Evolutionary conservation across 64 coral and sea anemone genomes (phyloP).

Genomic region (Montipora sp.): DNA sequence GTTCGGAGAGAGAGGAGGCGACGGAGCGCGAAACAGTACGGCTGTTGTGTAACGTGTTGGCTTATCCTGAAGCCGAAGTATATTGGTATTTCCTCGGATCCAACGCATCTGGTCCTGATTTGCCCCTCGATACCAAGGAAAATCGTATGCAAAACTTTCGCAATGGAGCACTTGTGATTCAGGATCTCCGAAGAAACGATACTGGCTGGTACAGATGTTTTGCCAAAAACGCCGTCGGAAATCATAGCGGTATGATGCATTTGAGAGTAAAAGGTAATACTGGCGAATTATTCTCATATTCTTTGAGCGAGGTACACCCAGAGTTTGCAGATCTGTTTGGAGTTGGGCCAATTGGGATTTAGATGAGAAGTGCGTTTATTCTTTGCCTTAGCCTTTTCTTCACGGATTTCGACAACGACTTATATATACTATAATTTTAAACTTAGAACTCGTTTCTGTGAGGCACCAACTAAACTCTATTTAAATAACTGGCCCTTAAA

Average conservation of each 20-base stretch:
- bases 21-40: constrained; percentile 14
- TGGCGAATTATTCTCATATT: background rate
- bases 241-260: background rate
- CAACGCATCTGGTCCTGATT: background rate
- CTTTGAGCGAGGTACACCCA: no score
- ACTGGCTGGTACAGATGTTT: constrained; percentile 65
- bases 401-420: no score
- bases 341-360: no score
- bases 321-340: no score
- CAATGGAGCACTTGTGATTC: constrained; percentile 71
- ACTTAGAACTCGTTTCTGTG: no score
- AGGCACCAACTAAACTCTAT: no score
- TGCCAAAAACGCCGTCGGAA: constrained; percentile 55
- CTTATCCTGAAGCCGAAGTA: constrained; percentile 50
- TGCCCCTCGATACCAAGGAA: background rate
- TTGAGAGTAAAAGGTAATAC: constrained; percentile 77
- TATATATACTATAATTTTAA: no score
- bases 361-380: no score
- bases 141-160: constrained; percentile 45
- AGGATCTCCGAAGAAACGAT: constrained; percentile 29
- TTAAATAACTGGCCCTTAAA: no score
- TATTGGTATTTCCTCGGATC: constrained; percentile 32
- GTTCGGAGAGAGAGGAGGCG: constrained; percentile 24
- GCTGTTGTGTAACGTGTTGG: constrained; percentile 56
- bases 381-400: no score